A percentile compares a stretch with the other conserved stretches of the same genome.
phyloP scores from a whole-genome alignment of 2,797 vertebrate genomes.

The Scarus forsteni region DNA sequence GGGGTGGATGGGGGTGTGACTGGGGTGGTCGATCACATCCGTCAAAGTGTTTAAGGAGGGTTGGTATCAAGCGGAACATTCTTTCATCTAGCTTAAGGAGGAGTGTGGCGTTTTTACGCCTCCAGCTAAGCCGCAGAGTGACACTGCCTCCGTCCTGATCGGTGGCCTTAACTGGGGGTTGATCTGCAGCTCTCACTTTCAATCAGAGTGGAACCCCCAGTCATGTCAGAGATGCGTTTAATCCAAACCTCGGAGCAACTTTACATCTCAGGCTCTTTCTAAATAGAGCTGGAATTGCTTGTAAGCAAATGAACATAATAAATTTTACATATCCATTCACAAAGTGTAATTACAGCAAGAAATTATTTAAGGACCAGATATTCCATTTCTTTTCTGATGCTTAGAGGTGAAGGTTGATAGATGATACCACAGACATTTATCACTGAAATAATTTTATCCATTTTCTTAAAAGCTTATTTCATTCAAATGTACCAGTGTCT shows the following conservation, averaged over 20 bases:
- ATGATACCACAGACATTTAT: too few species aligned
- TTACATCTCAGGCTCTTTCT: conserved; percentile 23
- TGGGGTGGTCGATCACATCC: conserved; percentile 71
- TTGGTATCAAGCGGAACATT: conserved; percentile 70
- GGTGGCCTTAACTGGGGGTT: conserved; percentile 68
- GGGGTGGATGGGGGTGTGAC: not conserved
- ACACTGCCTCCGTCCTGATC: conserved; percentile 65
- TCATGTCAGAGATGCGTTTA: conserved; percentile 51
- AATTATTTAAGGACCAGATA: too few species aligned
- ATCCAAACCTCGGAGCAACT: conserved; percentile 47
- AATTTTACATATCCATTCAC: too few species aligned
- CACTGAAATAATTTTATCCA: too few species aligned
- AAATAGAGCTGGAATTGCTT: conserved; percentile 9
- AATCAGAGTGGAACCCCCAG: conserved; percentile 67
- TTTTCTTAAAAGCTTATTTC: too few species aligned
- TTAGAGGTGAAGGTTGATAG: too few species aligned
- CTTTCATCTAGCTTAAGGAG: conserved; percentile 78
- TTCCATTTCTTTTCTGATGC: too few species aligned
- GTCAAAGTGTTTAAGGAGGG: conserved; percentile 71
- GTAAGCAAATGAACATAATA: conserved; percentile 12
- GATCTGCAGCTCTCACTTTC: conserved; percentile 69
- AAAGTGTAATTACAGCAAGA: too few species aligned
- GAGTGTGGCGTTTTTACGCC: conserved; percentile 61
- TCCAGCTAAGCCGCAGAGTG: conserved; percentile 67
- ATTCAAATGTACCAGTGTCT: too few species aligned